Conservation (phyloP, 2,797 vertebrate species). For the Manis pentadactyla region DNA sequence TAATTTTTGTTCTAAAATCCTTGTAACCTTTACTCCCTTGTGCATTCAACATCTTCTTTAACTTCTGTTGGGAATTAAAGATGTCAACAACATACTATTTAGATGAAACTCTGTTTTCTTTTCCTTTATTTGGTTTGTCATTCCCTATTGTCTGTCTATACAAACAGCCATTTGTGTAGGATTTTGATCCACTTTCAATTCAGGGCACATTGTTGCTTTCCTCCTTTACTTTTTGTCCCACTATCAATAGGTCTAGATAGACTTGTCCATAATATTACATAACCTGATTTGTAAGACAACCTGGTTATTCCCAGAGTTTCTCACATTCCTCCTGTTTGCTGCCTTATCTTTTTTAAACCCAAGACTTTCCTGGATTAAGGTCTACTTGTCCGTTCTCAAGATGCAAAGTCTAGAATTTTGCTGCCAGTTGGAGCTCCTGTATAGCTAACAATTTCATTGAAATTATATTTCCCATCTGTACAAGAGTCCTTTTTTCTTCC, state of each 20-base stretch:
- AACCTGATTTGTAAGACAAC: not conserved
- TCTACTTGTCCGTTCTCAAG: not conserved
- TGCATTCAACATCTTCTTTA: slow-evolving; percentile 4
- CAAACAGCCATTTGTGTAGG: not conserved
- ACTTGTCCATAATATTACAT: not conserved
- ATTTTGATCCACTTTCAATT: not conserved
- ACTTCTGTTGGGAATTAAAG: not conserved
- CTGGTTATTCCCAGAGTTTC: not conserved
- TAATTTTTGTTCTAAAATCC: slow-evolving; percentile 10
- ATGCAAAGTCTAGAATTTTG: not conserved
- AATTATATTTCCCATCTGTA: not conserved
- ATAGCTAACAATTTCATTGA: not conserved
- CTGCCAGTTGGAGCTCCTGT: not conserved
- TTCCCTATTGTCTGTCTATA: not conserved
- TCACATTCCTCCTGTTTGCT: not conserved
- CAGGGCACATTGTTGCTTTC: not conserved
- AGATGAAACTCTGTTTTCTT: not conserved
- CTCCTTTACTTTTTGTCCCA: not conserved
- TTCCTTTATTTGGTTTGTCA: not conserved
- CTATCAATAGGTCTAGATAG: not conserved
- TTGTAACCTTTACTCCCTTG: not conserved
- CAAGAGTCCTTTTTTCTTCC: not conserved
- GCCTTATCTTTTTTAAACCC: not conserved
- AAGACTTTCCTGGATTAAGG: not conserved
- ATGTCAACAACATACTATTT: not conserved